Conservation (phyloP, 2,888 invertebrate species). For the Drepanosiphum platanoidis region DNA sequence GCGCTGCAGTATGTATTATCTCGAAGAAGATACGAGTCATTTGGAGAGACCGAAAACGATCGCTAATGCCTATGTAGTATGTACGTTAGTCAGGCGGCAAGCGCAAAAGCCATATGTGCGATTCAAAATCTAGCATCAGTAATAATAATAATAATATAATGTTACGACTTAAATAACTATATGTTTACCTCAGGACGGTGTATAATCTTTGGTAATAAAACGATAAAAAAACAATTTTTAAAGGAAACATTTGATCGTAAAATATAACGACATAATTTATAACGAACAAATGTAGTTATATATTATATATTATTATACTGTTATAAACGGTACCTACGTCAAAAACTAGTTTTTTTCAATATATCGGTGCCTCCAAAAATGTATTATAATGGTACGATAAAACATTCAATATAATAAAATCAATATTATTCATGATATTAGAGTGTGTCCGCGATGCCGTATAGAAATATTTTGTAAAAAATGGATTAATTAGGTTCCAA, state of each 20-base stretch:
- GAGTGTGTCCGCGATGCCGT: background rate
- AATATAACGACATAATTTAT: constrained; percentile 40
- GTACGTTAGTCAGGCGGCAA: background rate
- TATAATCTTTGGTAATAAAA: constrained; percentile 48
- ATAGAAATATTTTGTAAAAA: background rate
- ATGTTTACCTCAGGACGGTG: background rate
- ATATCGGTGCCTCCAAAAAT: background rate
- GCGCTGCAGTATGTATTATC: background rate
- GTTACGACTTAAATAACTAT: constrained; percentile 12
- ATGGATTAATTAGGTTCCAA: constrained; percentile 23
- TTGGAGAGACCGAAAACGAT: constrained; percentile 21
- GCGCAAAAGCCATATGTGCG: background rate
- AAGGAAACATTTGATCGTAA: constrained; percentile 45
- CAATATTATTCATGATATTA: background rate
- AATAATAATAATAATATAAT: background rate
- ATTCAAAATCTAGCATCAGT: background rate
- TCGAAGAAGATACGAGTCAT: background rate
- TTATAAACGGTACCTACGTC: background rate
- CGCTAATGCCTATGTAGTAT: background rate
- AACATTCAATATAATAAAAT: constrained; percentile 14
- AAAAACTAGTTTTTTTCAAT: constrained; percentile 45
- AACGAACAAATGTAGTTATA: background rate
- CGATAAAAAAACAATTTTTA: constrained; percentile 8
- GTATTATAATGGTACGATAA: background rate
- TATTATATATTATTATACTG: background rate